These are phyloP conservation scores for Chlorodrepanis virens DNA, from an alignment of 2,113 vertebrate species.

Conservation along the genomic window DNA sequence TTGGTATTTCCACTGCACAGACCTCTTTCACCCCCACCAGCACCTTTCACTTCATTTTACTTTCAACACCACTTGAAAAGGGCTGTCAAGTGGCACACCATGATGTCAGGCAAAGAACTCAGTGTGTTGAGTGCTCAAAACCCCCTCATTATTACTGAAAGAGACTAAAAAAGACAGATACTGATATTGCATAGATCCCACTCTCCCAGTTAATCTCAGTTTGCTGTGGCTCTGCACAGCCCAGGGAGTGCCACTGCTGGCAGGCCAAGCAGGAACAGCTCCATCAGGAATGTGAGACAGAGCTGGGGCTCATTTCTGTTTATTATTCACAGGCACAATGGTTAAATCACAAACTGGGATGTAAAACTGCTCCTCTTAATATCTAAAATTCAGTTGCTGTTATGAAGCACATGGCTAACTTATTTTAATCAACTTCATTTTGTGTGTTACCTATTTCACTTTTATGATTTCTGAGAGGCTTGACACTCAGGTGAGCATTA, in stretches of 20 bases:
- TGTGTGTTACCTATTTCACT: background rate
- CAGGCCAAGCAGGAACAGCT: background rate
- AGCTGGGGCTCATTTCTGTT: background rate
- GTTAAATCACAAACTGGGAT: background rate
- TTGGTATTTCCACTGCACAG: background rate
- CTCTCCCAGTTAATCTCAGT: background rate
- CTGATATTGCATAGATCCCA: too few species aligned
- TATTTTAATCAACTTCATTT: background rate
- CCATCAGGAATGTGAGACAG: background rate
- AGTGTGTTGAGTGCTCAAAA: background rate
- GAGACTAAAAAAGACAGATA: too few species aligned
- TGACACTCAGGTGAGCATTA: background rate
- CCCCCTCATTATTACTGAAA: background rate
- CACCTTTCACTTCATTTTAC: background rate
- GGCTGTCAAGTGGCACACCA: background rate
- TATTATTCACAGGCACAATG: background rate
- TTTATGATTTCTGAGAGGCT: background rate
- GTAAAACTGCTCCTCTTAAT: background rate
- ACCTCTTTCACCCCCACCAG: background rate
- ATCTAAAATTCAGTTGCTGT: background rate
- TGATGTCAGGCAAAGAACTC: background rate
- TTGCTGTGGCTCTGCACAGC: background rate
- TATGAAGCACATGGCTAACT: background rate
- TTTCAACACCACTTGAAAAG: background rate
- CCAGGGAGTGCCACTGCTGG: background rate